Base-by-base conservation (phyloP, 2,113 vertebrate species). In the Trematocara nigrifrons region DNA sequence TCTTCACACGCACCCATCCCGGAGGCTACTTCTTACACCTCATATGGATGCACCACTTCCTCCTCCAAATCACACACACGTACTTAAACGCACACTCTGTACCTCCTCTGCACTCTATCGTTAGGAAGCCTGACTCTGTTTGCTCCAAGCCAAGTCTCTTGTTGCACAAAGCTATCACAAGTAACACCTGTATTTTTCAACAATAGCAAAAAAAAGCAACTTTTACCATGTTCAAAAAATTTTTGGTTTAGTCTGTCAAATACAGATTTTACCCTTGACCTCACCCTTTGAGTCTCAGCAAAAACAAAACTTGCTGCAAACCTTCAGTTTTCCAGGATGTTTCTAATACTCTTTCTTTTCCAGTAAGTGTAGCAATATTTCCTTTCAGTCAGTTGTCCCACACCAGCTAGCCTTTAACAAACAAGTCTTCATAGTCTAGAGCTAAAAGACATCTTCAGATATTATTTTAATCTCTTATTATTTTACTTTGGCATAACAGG, bases 321-420 rank as follows among this genome's bases (percentile, higher is more conserved):
- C 9, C 49, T 29, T 45, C 16, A 49, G 11, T 54, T 86, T 84
- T 10, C 12, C 38, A 22, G 26, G 5, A 45, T 52, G 42, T 59
- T 64, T 61, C 10, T 33, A 2, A 45, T n/a, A 77, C 64, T 15
- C 3, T 64, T 83, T 84, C 47, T 33, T 51, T 80, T n/a, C 16
- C 59, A 31, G 4, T 10, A 81, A 59, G 3, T 82, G 86, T 86
- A 84, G 82, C 84, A 84, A 51, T 74, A 16, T 74, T 47, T 2
- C 53, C 42, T 66, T 80, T 33, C 18, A 33, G 10, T 56, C 47
- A 49, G 6, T 20, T 5, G n/a, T 79, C 13, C 20, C 49, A 52
- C 89, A 88, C 56, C 79, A 91, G 81, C 79, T 12, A 69, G 49
- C 78, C 38, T 80, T 53, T 86, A 66, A 86, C 26, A 74, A 79